Evolutionary conservation across 64 coral and sea anemone genomes (phyloP), one percentile per base, ranked within the genome.

Genomic region (Stylophora pistillata): DNA sequence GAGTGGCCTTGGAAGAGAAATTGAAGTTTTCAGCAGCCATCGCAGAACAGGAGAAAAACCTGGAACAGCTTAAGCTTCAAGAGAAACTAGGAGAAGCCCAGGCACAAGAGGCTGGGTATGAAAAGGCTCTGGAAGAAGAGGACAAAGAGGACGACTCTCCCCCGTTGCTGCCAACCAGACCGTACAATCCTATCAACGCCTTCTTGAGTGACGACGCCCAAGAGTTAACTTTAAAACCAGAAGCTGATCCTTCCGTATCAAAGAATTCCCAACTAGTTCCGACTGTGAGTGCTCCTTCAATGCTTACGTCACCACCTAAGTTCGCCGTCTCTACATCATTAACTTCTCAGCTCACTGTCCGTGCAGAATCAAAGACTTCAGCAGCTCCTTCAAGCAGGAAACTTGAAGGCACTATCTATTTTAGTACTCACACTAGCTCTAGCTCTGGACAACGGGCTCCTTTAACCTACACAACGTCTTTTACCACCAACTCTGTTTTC

Each of bases 1-100:
- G 74, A 69, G 94, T 80, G 34, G 94, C 89, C 18, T 55, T 95
- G 72, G 58, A 95, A 95, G 86, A 83, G 20, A 92, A 87, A 62
- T 58, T 86, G 2, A 92, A 92, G 78, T 96, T 79, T 72, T 78
- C 55, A 47, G 34, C 85, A 9, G 58, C 6, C 15, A 93, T 96
- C 58, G 65, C 86, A 28, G 94, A 96, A 54, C 94, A 98, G 73
- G 65, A 96, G 64, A 71, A 89, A 65, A 90, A 91, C 64, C 61
- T 90, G 30, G 79, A 88, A 12, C 53, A 93, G 53, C 72, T 93
- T 13, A 93, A 83, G 64, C 69, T 93, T 21, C 27, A 78, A 62
- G 77, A 93, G 56, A 88, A 98, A 83, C 60, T 91, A 3, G 76
- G 79, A 53, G 90, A 88, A 81, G 33, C 41, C 41, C 54, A 74